Evolutionary conservation across 2,888 invertebrate species (phyloP).

Genomic region (Teleiodes luculella): DNA sequence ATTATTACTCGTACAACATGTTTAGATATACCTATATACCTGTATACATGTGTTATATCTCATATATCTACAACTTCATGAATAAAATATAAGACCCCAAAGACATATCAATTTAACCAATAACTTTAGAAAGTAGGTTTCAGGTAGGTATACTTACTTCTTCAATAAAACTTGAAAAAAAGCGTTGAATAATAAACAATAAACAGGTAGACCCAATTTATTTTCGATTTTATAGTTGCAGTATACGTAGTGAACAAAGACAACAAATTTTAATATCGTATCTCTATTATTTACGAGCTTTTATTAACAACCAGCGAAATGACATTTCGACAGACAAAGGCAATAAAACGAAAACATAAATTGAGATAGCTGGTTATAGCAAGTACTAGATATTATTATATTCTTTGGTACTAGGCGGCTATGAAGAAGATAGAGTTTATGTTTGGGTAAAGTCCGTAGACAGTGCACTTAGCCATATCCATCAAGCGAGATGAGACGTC

Average conservation of each 20-base stretch:
- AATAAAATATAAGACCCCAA: too few relatives aligned
- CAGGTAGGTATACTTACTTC: too few relatives aligned
- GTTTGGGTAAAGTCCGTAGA: constrained; percentile 37
- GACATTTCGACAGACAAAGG: constrained; percentile 3
- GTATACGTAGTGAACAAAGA: constrained; percentile 3
- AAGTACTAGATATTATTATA: too few relatives aligned
- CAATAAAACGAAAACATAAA: constrained; percentile 26
- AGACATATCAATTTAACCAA: too few relatives aligned
- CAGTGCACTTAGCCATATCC: constrained; percentile 49
- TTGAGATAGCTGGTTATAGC: constrained; percentile 33
- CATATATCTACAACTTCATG: too few relatives aligned
- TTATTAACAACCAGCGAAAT: constrained; percentile 4
- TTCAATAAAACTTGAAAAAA: too few relatives aligned
- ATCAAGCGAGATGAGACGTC: constrained; percentile 52
- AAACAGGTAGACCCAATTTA: constrained; percentile 3
- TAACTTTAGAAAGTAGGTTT: too few relatives aligned
- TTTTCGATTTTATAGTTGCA: constrained; percentile 14
- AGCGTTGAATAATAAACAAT: constrained; percentile 13
- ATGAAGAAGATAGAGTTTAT: constrained; percentile 32
- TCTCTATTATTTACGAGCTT: constrained; percentile 1
- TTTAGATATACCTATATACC: too few relatives aligned
- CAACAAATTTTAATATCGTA: background rate
- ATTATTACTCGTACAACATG: too few relatives aligned
- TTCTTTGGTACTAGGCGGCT: constrained; percentile 20
- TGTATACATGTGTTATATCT: too few relatives aligned